Evolutionary conservation across 2,888 invertebrate species (phyloP), one percentile per base, ranked within the genome.

Genomic region (Boloria selene): DNA sequence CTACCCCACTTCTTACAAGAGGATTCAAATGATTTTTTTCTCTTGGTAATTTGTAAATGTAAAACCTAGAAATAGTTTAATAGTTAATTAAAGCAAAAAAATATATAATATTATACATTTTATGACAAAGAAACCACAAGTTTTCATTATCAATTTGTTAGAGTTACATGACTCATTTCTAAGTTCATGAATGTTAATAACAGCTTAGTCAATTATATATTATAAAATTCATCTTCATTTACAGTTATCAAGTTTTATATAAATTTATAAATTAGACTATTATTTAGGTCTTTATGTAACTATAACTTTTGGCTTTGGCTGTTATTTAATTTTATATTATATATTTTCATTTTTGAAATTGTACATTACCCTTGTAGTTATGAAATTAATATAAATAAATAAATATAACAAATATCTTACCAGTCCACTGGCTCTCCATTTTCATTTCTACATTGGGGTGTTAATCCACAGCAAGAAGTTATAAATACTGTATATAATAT

Each of bases 11-110:
- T 61, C 90, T 90, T 64, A 94, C 88, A 17, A 93, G 76, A 0
- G 91, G 86, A 76, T 93, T 93, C 1, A 90, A 77, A 70, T 93
- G 93, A 68, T 93, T 84, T 61, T 93, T 92, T 75, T 94, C 92
- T 74, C 93, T 93, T 1, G 97, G 97, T 69, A 97, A 80, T 87
- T 98, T 98, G 84, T 97, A 97, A 31, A 95, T 87, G 74, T 96
- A 95, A 85, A 94, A 98, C 98, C 97, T 98, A 6, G 86, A 85
- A 5, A 44, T 16, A 49, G 13, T 31, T 47, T 17, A 38, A 59
- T 17, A 50, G 22, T 7, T 58, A 42, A 51, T 49, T 44, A 38
- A 10, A 63, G 13, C 13, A 60, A 26, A 53, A 26, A 45, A 45
- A 13, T 55, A 17, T 26, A 16, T n/a, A 52, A 53, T 4, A 1